Evolutionary conservation across 2,888 invertebrate species (phyloP).

Genomic region (Bhutanitis thaidina): DNA sequence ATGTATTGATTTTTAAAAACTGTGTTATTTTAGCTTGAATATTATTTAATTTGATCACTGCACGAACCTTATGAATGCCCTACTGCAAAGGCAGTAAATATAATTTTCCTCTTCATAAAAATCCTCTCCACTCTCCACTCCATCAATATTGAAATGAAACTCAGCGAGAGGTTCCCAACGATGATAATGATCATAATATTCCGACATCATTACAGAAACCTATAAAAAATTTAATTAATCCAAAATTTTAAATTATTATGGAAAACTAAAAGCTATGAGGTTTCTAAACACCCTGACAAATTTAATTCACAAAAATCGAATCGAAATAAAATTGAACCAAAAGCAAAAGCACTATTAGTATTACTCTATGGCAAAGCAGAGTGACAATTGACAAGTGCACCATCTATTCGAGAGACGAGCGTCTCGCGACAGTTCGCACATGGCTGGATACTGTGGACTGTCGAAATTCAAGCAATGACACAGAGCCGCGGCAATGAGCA

Average conservation of each 20-base stretch:
- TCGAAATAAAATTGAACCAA: neutral
- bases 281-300: neutral
- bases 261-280: neutral
- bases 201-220: conserved; percentile 55
- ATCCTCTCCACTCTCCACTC: conserved; percentile 53
- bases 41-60: neutral
- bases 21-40: neutral
- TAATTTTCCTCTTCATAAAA: conserved; percentile 67
- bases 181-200: conserved; percentile 63
- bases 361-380: no score
- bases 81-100: conserved; percentile 85
- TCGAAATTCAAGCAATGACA: no score
- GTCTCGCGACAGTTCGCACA: no score
- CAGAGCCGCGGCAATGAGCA: no score
- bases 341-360: no score
- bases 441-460: no score
- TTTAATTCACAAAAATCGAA: neutral
- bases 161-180: conserved; percentile 86
- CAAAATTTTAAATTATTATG: neutral
- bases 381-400: no score
- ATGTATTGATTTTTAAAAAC: conserved; percentile 22
- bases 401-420: no score
- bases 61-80: conserved; percentile 83
- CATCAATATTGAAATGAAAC: conserved; percentile 72
- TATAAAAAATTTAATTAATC: neutral